Conservation (phyloP, 2,113 vertebrate species). For the Capricornis sumatraensis region DNA sequence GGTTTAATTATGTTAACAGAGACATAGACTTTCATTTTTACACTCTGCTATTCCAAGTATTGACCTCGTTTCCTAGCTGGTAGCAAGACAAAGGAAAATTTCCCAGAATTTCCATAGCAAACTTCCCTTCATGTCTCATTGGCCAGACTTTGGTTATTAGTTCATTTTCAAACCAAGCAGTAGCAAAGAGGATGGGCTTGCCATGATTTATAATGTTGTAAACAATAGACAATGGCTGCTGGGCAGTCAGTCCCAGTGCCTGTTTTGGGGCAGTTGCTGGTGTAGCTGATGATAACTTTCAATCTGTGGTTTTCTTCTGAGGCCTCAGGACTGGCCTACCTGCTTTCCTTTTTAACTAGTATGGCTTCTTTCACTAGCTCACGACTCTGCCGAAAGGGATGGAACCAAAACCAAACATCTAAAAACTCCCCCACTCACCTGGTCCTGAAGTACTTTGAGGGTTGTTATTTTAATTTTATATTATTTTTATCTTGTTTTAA, state of each 20-base stretch:
- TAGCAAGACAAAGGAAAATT: background rate
- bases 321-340: background rate
- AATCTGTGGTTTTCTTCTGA: background rate
- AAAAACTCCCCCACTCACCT: background rate
- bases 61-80: background rate
- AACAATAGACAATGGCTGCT: background rate
- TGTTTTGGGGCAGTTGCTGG: background rate
- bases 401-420: background rate
- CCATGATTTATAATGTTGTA: background rate
- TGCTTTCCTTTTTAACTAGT: background rate
- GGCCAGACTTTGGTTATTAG: background rate
- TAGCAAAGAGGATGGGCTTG: background rate
- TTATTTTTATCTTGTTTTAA: constrained; percentile 13
- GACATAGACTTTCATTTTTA: background rate
- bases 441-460: background rate
- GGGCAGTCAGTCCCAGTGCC: background rate
- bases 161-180: background rate
- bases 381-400: background rate
- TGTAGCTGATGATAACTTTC: background rate
- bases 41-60: background rate
- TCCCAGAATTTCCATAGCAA: background rate
- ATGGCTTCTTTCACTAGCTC: background rate
- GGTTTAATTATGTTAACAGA: constrained; percentile 7
- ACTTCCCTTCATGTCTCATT: background rate
- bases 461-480: background rate